phyloP scores from a whole-genome alignment of 2,113 vertebrate genomes.

The Coregonus clupeaformis region DNA sequence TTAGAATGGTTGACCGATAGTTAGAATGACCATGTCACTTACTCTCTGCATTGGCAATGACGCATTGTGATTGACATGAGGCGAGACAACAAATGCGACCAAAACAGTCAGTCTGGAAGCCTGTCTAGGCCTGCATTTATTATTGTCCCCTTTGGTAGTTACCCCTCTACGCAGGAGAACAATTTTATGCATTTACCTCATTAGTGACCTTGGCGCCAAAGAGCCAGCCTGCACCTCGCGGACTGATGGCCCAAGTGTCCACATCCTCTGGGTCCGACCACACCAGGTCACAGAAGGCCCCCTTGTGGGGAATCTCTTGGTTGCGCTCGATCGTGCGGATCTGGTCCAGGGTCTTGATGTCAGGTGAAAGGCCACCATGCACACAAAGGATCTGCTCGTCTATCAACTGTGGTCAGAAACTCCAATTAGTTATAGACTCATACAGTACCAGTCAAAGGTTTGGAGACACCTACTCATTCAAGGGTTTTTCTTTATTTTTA shows the following conservation, averaged over 20 bases:
- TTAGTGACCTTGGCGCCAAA: conserved; percentile 97
- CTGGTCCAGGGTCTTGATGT: conserved; percentile 97
- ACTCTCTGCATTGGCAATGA: too few relatives aligned
- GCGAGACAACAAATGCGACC: too few relatives aligned
- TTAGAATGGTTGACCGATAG: too few relatives aligned
- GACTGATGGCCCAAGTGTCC: conserved; percentile 96
- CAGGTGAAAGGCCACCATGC: conserved; percentile 93
- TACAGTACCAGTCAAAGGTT: too few relatives aligned
- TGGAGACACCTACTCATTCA: too few relatives aligned
- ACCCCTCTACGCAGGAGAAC: not conserved
- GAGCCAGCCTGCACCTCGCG: conserved; percentile 92
- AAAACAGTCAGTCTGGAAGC: too few relatives aligned
- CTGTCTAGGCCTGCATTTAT: not conserved
- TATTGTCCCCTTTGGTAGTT: not conserved
- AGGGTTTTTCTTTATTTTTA: too few relatives aligned
- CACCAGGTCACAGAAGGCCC: conserved; percentile 95
- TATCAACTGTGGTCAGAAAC: conserved; percentile 78
- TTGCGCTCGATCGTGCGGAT: conserved; percentile 96
- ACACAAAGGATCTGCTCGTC: conserved; percentile 98
- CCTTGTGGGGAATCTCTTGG: conserved; percentile 97
- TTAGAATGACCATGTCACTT: too few relatives aligned
- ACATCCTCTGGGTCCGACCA: conserved; percentile 97
- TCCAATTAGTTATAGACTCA: not conserved
- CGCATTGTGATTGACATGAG: too few relatives aligned
- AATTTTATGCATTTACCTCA: conserved; percentile 77